Evolutionary conservation across 2,797 vertebrate species (phyloP), one percentile per base, ranked within the genome.

Genomic region (Fistularia commersonii): DNA sequence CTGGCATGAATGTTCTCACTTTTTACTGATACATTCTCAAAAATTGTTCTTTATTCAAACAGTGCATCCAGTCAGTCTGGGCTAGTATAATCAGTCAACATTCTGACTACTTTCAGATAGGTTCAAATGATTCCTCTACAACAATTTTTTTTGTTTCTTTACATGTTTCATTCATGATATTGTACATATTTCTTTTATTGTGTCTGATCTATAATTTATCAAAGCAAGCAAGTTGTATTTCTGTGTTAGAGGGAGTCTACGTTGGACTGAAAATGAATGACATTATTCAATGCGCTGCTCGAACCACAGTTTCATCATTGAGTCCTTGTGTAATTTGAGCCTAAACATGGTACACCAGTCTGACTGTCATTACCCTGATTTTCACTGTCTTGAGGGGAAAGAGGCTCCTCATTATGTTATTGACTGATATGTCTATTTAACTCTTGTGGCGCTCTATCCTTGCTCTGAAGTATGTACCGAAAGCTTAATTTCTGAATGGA

Each of bases 401-500:
- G 45, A 38, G 37, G 14, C 38, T 57, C 37, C 41, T 51, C 40
- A 1, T 32, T 52, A 38, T 55, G 48, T 59, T 49, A 38, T 49
- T 1, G 10, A 54, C 51, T 66, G 40, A 61, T 74, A 62, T 39
- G 32, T 58, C 38, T 72, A 64, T 48, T 51, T 10, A 0, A 10
- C 47, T 65, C 45, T 5, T 1, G 45, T 65, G 63, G 69, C 68
- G 68, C 42, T 6, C 8, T 9, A 0, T 75, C 39, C 76, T 31
- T 66, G 44, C 40, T 62, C 58, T 13, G 54, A 11, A 69, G 72
- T 74, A 43, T 65, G 34, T 61, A 41, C 9, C 46, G 60, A 74
- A 79, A 69, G 59, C 74, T 48, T 66, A 73, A 80, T 82, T 69
- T 76, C 64, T 67, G 81, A 77, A 82, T 80, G 70, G 68, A 60